Base-by-base conservation (phyloP, 2,797 vertebrate species). In the Aythya fuligula region DNA sequence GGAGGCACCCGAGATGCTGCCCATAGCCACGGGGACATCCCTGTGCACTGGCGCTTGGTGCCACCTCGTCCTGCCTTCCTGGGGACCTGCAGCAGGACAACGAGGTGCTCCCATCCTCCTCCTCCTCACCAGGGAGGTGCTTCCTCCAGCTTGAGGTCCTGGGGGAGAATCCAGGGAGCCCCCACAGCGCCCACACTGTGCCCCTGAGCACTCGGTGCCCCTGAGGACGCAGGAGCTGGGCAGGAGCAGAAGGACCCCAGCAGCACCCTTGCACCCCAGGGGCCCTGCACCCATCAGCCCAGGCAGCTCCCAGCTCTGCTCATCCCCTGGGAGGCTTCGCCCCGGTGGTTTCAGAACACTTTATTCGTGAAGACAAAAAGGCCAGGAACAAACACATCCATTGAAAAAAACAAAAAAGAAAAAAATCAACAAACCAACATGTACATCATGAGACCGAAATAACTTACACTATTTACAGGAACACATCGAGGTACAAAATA, bases 381-480 rank as follows among this genome's bases (percentile, higher is more conserved):
- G 71, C 34, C 51, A 83, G 75, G 85, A 95, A 85, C 95, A 90
- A 92, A 89, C 89, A 96, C 85, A 75, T n/a, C 85, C 88, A 66
- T 67, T 75, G 58, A 70, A 89, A 77, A 88, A 95, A 27, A 39
- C 39, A 49, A 43, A 49, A 7, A 22, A 47, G 7, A 45, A 11
- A 5, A 47, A 43, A 43, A 43, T 8, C 36, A 36, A 9, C 15
- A 27, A 61, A 32, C 10, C 9, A 56, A 89, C 95, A 92, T 96
- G 77, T 96, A 95, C 97, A 96, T 60, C 94, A 49, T 45, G 94
- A 92, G 89, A 94, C 82, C 53, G 65, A 96, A 97, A 97, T 97
- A 97, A 97, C 94, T 95, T 97, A 98, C 95, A 94, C 76, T 97
- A 97, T 97, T 93, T 98, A 97, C 97, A 97, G 91, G 80, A 78